A percentile compares a stretch with the other conserved stretches of the same genome.
These are phyloP conservation scores for Agrochola lychnidis DNA, from an alignment of 2,888 invertebrate species.

Conservation along the genomic window DNA sequence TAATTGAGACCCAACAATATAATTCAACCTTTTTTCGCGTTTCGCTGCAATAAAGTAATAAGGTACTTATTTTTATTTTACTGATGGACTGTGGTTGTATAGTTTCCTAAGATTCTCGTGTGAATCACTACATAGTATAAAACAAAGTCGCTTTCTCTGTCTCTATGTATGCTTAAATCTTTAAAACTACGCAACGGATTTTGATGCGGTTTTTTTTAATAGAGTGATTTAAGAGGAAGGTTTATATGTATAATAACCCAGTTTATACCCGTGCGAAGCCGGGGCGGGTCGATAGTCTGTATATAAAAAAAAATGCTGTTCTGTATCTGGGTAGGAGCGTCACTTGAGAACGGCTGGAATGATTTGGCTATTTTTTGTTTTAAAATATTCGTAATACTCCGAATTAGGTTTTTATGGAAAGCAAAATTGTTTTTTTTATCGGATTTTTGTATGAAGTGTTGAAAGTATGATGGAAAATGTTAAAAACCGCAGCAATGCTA, in stretches of 20 bases:
- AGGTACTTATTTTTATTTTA: background rate
- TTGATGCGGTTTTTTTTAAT: too few species aligned
- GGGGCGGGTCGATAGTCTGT: too few species aligned
- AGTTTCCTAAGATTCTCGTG: background rate
- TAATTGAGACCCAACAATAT: background rate
- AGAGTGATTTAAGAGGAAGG: too few species aligned
- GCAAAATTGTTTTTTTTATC: background rate
- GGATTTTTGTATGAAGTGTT: background rate
- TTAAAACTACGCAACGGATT: too few species aligned
- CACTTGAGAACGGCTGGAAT: background rate
- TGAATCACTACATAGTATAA: too few species aligned
- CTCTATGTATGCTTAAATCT: too few species aligned
- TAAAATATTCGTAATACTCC: background rate
- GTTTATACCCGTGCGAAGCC: too few species aligned
- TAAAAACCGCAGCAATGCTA: constrained; percentile 13
- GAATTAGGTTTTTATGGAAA: background rate
- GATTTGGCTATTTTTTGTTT: background rate
- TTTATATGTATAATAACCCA: too few species aligned
- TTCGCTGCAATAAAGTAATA: background rate
- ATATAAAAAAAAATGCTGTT: background rate
- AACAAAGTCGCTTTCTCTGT: too few species aligned
- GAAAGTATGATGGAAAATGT: constrained; percentile 1
- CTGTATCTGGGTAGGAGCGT: background rate
- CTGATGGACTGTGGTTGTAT: background rate
- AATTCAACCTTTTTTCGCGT: background rate